These are phyloP conservation scores for Pissodes strobi DNA, from an alignment of 1,140 invertebrate species.

Conservation along the genomic window DNA sequence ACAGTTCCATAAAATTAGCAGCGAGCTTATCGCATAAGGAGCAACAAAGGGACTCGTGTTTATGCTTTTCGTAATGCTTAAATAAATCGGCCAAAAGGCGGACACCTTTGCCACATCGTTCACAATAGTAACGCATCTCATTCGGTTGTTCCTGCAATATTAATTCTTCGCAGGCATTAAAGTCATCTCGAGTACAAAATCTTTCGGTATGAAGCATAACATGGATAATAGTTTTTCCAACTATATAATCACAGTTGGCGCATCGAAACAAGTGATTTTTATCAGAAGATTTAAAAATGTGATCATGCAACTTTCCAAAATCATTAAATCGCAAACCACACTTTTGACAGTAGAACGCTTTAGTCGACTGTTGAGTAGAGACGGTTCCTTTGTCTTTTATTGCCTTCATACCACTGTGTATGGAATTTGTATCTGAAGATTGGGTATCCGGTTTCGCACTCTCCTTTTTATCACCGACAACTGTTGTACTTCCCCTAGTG, in stretches of 20 bases:
- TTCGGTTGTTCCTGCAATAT: background rate
- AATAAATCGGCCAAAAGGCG: background rate
- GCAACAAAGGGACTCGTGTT: background rate
- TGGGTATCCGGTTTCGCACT: too few species aligned
- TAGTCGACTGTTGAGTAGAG: too few species aligned
- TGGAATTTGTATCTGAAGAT: too few species aligned
- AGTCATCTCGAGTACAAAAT: slow-evolving; percentile 7
- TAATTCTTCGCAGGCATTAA: background rate
- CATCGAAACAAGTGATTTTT: slow-evolving; percentile 11
- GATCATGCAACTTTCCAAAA: background rate
- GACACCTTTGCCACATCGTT: slow-evolving; percentile 4
- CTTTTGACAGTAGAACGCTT: slow-evolving; percentile 20
- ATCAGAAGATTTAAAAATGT: background rate
- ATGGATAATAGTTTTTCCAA: slow-evolving; percentile 11
- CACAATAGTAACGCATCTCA: slow-evolving; percentile 11
- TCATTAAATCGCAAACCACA: slow-evolving; percentile 1
- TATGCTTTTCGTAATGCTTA: slow-evolving; percentile 6
- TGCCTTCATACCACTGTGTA: too few species aligned
- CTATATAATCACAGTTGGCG: slow-evolving; percentile 4
- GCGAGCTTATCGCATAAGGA: slow-evolving; percentile 1
- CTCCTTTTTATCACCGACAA: too few species aligned
- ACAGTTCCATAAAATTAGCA: background rate
- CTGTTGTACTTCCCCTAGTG: too few species aligned
- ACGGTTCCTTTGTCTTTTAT: too few species aligned
- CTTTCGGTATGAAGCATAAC: background rate